Conservation (phyloP, 2,113 vertebrate species). For the Elachura formosa region DNA sequence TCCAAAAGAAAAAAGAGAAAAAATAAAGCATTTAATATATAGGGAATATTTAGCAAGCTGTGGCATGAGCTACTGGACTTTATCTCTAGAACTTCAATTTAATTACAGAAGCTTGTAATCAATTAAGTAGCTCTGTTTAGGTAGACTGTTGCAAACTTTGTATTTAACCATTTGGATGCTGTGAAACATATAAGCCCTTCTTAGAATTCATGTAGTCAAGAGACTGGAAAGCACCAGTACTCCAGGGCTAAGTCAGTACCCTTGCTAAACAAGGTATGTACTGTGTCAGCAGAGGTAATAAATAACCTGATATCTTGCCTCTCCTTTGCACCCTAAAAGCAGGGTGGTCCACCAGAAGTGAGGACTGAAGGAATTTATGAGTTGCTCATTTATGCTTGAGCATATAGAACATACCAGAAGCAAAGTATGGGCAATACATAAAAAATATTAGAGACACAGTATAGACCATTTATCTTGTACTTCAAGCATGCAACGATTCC, state of each 20-base stretch:
- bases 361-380: not conserved
- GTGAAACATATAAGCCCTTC: not conserved
- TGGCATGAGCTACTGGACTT: not conserved
- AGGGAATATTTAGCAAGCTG: not conserved
- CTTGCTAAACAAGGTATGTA: not conserved
- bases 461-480: not conserved
- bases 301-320: not conserved
- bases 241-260: not conserved
- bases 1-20: slow-evolving; percentile 53
- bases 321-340: not conserved
- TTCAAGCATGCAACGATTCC: slow-evolving; percentile 9
- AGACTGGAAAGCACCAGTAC: slow-evolving; percentile 7
- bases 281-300: not conserved
- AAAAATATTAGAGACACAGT: not conserved
- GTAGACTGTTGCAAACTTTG: not conserved
- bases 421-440: not conserved
- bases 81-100: not conserved
- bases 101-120: not conserved
- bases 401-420: not conserved
- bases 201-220: not conserved
- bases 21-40: not conserved
- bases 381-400: not conserved
- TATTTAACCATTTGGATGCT: slow-evolving; percentile 8
- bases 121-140: not conserved
- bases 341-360: not conserved